Evolutionary conservation across 2,797 vertebrate species (phyloP), one percentile per base, ranked within the genome.

Genomic region (Acridotheres tristis): DNA sequence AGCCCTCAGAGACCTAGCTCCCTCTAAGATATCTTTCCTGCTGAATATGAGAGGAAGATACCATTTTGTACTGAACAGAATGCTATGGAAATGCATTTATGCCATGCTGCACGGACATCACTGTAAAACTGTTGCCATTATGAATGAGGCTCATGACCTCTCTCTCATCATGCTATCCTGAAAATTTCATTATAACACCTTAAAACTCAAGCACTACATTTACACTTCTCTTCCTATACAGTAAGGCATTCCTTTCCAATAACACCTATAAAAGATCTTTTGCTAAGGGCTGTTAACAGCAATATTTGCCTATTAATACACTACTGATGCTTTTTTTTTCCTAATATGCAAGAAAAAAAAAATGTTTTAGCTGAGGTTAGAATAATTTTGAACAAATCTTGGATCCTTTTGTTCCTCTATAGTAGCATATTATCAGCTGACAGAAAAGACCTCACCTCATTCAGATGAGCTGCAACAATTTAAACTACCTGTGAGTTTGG

Each of bases 31-130:
- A 48, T 7, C 9, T 45, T 66, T 80, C 4, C 40, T 55, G 55
- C 5, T 74, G 30, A 58, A 48, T 40, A 25, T 16, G 9, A 59
- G 62, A 75, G 32, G n/a, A 74, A 85, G 59, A 14, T 23, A 53
- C 1, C 0, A 2, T 45, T 83, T 75, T 45, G 26, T 36, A 30
- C 11, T 2, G 4, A 13, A 34, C 4, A 2, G 12, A 6, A 40
- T 45, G 22, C 4, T 61, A 7, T 3, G 2, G 51, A 27, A 72
- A 51, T 22, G 27, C 2, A 32, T 48, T 71, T 86, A 32, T 23
- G 51, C 13, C 16, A 20, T 32, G 17, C 6, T 32, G 12, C 2
- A 2, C 40, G 19, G 16, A 53, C 8, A 66, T 38, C 66, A 22
- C 32, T 47, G n/a, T 58, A 73, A 85, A 84, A n/a, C 13, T 53